A percentile compares a stretch with the other conserved stretches of the same genome.
These are phyloP conservation scores for Ochlodes sylvanus DNA, from an alignment of 2,888 invertebrate genomes.

Conservation along the genomic window DNA sequence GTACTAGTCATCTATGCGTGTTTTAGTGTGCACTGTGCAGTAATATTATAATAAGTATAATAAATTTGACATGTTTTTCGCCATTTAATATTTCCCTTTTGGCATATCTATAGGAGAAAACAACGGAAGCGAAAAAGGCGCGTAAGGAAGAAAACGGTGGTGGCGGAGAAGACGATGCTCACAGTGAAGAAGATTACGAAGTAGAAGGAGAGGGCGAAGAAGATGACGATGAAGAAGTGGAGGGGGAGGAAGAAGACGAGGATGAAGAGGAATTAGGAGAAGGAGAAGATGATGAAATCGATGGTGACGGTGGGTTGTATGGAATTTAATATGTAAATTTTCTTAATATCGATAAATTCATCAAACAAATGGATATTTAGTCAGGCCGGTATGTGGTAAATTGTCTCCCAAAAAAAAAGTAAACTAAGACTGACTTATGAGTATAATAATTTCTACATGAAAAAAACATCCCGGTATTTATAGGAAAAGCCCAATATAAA, in stretches of 20 bases:
- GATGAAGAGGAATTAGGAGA: constrained; percentile 87
- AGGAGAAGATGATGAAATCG: constrained; percentile 88
- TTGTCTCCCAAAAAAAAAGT: no score
- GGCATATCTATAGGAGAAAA: constrained; percentile 85
- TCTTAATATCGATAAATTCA: background rate
- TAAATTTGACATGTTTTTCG: constrained; percentile 2
- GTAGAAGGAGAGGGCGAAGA: constrained; percentile 85
- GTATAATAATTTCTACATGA: no score
- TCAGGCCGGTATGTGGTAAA: no score
- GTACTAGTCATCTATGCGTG: no score
- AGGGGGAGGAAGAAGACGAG: constrained; percentile 86
- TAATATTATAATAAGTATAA: constrained; percentile 41
- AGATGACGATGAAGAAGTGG: constrained; percentile 87
- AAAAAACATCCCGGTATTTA: no score
- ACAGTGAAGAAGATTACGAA: constrained; percentile 88
- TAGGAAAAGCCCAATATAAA: no score
- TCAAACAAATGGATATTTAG: no score
- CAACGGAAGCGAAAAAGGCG: constrained; percentile 90
- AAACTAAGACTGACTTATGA: no score
- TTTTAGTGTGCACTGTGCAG: no score
- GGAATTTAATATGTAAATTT: background rate
- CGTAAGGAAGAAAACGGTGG: constrained; percentile 92
- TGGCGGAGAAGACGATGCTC: constrained; percentile 85
- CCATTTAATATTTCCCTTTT: constrained; percentile 9
- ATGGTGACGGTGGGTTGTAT: constrained; percentile 66